Evolutionary conservation across 1,140 invertebrate genomes (phyloP), one percentile per base, ranked within the genome.

Genomic region (Drosophila bocki): DNA sequence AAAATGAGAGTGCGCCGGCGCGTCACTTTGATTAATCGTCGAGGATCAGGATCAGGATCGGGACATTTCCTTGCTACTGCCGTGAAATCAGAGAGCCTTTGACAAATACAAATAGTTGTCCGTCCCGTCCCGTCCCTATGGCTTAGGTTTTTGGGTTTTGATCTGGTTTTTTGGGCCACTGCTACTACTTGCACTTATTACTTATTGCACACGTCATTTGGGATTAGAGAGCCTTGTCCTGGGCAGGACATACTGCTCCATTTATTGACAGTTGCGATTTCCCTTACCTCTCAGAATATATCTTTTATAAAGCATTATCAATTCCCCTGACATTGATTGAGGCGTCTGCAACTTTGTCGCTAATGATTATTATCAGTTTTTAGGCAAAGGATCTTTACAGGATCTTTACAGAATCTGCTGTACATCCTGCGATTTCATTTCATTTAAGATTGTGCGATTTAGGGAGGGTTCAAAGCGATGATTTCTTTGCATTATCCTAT

Each of bases 1-100:
- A 54, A 53, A 53, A 62, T 33, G 19, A 13, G 45, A 35, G 59
- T 50, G 65, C 64, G 71, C 4, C 7, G 71, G 2, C 12, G 51
- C 84, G 85, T 88, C 83, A 87, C 80, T 78, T 87, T 87, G 83
- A 87, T 87, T 87, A 87, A 87, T 87, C 80, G 85, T 87, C 77
- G 45, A 78, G 75, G 44, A 78, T 70, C 65, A 42, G 47, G 26
- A 48, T n/a, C 47, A 9, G 42, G 33, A 35, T 3, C 39, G 8
- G 75, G 48, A 67, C 45, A 48, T 65, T 65, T 19, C 67, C 37
- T 41, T 53, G 47, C 45, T 26, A 22, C 15, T 62, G 54, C 48
- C 61, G 56, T 80, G 76, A 79, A 83, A 83, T 80, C 71, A 62
- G 83, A 62, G 83, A 80, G 53, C 68, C 77, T 84, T 87, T 87